Base-by-base conservation (phyloP, 2,888 invertebrate genomes). In the Caenorhabditis imperialis region DNA sequence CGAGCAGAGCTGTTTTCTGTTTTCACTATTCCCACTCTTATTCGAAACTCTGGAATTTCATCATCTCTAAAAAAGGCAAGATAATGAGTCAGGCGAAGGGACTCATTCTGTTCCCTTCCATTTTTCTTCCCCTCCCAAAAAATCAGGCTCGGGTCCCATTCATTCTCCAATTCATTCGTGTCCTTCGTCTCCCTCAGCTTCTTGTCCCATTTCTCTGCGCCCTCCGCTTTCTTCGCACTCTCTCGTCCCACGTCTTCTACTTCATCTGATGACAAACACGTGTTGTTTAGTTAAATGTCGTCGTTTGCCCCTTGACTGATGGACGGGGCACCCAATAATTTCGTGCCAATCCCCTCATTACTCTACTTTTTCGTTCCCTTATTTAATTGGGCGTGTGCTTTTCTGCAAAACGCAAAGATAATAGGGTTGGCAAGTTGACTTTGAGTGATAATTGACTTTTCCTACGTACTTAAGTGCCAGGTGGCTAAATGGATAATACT, bases 271-370 rank as follows among this genome's bases (percentile, higher is more conserved):
- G 65, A 65, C 65, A 65, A 65, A 65, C 65, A 65, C 65, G 65
- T 65, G 65, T 65, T 65, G 65, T 65, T 65, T 65, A 65, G 65
- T 65, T 65, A 65, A 65, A 65, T 65, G 65, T 55, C 63, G 55
- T 50, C 50, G 33, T 35, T 50, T 48, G 55, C 62, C 53, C 44
- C 45, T 51, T 53, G 51, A 6, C 33, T 35, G 23, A n/a, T 16
- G 22, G 16, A 33, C 44, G 33, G 33, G 35, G 50, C 12, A 45
- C 35, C 63, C 63, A 63, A 54, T 63, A 47, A 63, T 40, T 63
- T 54, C 35, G 27, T 22, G 35, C 33, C 23, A 25, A 23, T 16
- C 30, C 27, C 38, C 40, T 45, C 35, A 47, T 27, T 20, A 20
- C 48, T 48, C 40, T 38, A 25, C 40, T 30, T 48, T 50, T 35